Conservation (phyloP, 2,113 vertebrate species). For the Microtus montanus region DNA sequence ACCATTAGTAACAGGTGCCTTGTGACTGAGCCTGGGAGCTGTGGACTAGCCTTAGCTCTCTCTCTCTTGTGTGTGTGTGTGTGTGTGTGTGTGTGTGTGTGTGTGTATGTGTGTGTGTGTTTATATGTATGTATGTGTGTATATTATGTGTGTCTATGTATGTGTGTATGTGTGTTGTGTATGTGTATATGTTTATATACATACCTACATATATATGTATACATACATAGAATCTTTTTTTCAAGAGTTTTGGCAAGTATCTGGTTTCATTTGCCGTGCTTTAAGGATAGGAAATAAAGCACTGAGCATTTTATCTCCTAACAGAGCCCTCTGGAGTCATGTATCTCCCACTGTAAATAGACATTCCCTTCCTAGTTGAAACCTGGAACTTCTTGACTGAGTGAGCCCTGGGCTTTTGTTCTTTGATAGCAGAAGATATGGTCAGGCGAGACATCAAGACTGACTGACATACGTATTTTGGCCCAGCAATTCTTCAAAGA, state of each 20-base stretch:
- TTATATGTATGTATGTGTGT: too few species aligned
- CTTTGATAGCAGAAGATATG: not conserved
- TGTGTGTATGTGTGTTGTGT: too few species aligned
- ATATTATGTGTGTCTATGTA: too few species aligned
- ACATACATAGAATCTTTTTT: not conserved
- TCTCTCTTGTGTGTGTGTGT: not conserved
- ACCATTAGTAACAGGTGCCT: too few species aligned
- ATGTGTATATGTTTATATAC: too few species aligned
- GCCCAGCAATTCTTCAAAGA: not conserved
- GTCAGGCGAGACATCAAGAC: too few species aligned
- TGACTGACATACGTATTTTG: not conserved
- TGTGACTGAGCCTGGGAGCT: not conserved
- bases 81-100: rapidly evolving
- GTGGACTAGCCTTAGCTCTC: not conserved
- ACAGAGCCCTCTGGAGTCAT: not conserved
- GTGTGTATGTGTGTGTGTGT: too few species aligned
- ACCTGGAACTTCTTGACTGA: not conserved
- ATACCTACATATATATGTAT: too few species aligned
- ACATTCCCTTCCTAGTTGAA: not conserved
- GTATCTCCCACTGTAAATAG: not conserved
- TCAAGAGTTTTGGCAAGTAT: not conserved
- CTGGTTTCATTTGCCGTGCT: conserved; percentile 40
- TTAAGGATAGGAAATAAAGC: not conserved
- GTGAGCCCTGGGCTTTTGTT: not conserved
- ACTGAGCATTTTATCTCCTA: not conserved